Percentiles rank a stretch among this genome's conserved stretches.
Evolutionary conservation across 2,113 vertebrate genomes (phyloP).

Genomic region (Danionella cerebrum): DNA sequence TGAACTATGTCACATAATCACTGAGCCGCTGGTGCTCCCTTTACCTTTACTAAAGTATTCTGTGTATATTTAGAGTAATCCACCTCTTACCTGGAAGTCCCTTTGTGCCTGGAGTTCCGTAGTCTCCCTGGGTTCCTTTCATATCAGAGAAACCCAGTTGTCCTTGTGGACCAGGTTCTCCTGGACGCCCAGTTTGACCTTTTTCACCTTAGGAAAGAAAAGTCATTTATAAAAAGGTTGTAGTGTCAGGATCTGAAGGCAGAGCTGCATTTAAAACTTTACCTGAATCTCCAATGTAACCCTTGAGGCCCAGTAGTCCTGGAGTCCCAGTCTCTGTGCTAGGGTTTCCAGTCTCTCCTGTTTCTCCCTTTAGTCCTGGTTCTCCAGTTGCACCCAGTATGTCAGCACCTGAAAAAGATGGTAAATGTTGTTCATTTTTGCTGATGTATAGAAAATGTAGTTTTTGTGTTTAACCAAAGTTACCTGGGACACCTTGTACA

Average conservation of each 20-base stretch:
- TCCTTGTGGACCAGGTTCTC: slow-evolving; percentile 69
- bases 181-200: slow-evolving; percentile 70
- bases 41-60: no score
- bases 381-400: slow-evolving; percentile 66
- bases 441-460: no score
- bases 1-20: no score
- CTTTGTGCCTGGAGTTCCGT: slow-evolving; percentile 64
- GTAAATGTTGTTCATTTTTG: no score
- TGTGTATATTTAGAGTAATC: neutral
- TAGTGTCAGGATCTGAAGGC: no score
- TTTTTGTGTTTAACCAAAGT: neutral
- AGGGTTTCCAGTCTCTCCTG: slow-evolving; percentile 69
- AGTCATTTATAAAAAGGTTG: no score
- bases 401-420: slow-evolving; percentile 79
- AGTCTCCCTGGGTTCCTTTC: slow-evolving; percentile 72
- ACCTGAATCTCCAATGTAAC: slow-evolving; percentile 76
- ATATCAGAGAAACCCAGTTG: slow-evolving; percentile 61
- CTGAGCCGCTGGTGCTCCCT: no score
- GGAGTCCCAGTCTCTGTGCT: slow-evolving; percentile 65
- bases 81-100: slow-evolving; percentile 73
- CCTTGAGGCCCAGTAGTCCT: slow-evolving; percentile 71
- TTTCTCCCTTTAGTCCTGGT: slow-evolving; percentile 68
- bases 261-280: slow-evolving; percentile 26
- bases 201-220: no score
- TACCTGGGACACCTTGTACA: slow-evolving; percentile 75